These are phyloP conservation scores for Brachystomella parvula DNA, from an alignment of 1,140 invertebrate genomes.

Conservation along the genomic window DNA sequence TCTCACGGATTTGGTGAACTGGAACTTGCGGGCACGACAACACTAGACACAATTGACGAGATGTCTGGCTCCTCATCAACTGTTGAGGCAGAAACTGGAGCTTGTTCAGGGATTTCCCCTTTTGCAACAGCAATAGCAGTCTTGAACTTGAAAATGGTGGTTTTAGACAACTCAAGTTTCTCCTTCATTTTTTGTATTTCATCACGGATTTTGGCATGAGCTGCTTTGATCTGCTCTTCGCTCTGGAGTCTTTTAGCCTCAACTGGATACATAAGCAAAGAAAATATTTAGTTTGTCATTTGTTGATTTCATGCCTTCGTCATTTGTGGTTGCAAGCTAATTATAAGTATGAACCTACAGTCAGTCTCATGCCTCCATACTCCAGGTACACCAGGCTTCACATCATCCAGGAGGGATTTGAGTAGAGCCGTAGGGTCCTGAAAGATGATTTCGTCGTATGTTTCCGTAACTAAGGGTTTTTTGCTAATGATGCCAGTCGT, in stretches of 20 bases:
- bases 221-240: not conserved
- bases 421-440: constrained; percentile 87
- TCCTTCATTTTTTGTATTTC: not conserved
- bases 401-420: constrained; percentile 74
- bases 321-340: not conserved
- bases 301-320: not conserved
- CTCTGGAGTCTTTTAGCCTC: not conserved
- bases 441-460: constrained; percentile 96
- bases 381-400: constrained; percentile 47
- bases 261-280: not conserved
- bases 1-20: no score
- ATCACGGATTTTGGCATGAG: not conserved
- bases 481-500: constrained; percentile 45
- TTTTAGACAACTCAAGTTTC: not conserved
- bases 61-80: no score
- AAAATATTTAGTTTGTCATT: not conserved
- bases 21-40: no score
- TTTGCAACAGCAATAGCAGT: not conserved
- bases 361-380: not conserved
- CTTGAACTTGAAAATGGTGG: not conserved
- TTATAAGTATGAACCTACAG: not conserved
- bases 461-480: constrained; percentile 81
- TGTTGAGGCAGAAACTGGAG: not conserved
- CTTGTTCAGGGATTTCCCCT: not conserved
- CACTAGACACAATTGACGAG: no score